Percentiles rank a stretch among this genome's conserved stretches.
These are phyloP conservation scores for Dallia pectoralis DNA, from an alignment of 2,797 vertebrate genomes.

Conservation along the genomic window DNA sequence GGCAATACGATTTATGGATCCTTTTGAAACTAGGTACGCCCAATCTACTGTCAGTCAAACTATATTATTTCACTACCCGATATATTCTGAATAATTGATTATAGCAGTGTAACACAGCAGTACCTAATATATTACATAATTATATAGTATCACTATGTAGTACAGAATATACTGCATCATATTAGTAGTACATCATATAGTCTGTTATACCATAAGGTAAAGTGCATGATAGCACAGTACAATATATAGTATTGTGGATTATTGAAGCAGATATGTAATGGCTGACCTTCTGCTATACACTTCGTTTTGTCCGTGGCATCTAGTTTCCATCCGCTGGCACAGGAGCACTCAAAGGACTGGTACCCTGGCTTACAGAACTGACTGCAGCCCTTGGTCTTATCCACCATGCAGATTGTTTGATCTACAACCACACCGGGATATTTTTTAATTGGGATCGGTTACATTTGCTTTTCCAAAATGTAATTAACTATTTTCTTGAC, in stretches of 20 bases:
- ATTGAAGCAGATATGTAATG: background rate
- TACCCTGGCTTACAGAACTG: slow-evolving; percentile 82
- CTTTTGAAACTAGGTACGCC: too few relatives aligned
- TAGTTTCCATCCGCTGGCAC: slow-evolving; percentile 71
- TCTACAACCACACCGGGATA: slow-evolving; percentile 49
- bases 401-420: slow-evolving; percentile 64
- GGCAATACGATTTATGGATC: too few relatives aligned
- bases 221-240: background rate
- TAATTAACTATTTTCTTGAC: background rate
- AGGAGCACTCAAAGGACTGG: slow-evolving; percentile 72
- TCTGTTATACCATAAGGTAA: background rate
- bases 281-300: slow-evolving; percentile 69
- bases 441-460: background rate
- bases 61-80: too few relatives aligned
- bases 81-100: too few relatives aligned
- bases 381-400: slow-evolving; percentile 70
- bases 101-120: too few relatives aligned
- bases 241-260: background rate
- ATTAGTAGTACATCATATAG: background rate
- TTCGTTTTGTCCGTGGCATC: slow-evolving; percentile 49
- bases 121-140: background rate
- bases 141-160: background rate
- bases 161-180: background rate
- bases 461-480: background rate
- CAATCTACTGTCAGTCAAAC: too few relatives aligned